Evolutionary conservation across 2,113 vertebrate genomes (phyloP).

Genomic region (Labeo catla): DNA sequence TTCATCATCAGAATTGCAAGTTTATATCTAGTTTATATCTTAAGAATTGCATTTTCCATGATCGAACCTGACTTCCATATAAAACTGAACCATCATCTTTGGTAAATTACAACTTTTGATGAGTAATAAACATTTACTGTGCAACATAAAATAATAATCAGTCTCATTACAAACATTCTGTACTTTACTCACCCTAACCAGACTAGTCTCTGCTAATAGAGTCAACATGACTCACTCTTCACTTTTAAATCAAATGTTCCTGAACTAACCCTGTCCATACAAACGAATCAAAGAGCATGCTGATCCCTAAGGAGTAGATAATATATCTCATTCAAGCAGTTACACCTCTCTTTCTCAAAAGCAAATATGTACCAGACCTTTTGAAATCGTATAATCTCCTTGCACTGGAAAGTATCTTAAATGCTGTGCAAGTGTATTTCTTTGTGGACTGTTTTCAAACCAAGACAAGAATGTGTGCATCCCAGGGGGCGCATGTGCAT

Average conservation of each 20-base stretch:
- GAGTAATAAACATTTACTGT: not conserved
- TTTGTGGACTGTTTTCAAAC: not conserved
- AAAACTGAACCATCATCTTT: not conserved
- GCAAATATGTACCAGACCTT: not conserved
- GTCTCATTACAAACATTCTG: not conserved
- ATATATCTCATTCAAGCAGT: conserved; percentile 4
- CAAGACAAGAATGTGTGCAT: not conserved
- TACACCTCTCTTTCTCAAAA: not conserved
- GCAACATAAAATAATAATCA: not conserved
- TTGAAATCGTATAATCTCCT: not conserved
- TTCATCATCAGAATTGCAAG: not conserved
- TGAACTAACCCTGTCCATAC: conserved; percentile 2
- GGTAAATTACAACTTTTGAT: not conserved
- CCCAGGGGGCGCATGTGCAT: not conserved
- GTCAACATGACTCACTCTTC: conserved; percentile 3
- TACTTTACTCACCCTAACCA: not conserved
- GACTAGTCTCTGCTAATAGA: not conserved
- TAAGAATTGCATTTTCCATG: not conserved
- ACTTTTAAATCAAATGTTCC: not conserved
- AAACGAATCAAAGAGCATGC: not conserved
- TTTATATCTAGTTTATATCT: no score
- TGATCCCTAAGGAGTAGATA: not conserved
- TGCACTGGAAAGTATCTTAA: not conserved
- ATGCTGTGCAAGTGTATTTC: not conserved
- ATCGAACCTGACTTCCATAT: not conserved